These are phyloP conservation scores for Poecilia velifera DNA, from an alignment of 2,797 vertebrate genomes.

Conservation along the genomic window DNA sequence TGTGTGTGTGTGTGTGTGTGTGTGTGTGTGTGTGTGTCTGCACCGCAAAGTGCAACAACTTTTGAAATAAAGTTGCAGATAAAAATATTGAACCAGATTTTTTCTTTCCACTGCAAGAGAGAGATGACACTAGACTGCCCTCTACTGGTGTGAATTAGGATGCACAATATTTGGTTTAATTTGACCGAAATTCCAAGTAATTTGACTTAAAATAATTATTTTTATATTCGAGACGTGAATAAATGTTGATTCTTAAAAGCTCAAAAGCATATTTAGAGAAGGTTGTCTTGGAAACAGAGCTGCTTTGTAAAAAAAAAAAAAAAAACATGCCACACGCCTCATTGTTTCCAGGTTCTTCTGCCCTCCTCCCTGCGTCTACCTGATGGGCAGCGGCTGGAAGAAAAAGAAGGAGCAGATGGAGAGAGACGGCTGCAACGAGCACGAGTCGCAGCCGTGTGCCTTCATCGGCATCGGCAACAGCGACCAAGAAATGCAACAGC, in stretches of 20 bases:
- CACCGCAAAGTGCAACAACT: constrained; percentile 18
- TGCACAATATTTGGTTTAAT: constrained; percentile 6
- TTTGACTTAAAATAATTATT: neutral
- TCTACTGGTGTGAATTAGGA: constrained; percentile 57
- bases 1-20: neutral
- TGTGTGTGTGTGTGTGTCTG: constrained; percentile 7
- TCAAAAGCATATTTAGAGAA: neutral
- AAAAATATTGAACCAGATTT: constrained; percentile 1
- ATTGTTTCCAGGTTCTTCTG: constrained; percentile 90
- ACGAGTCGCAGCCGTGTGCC: constrained; percentile 97
- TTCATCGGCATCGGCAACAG: constrained; percentile 99
- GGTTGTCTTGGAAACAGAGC: neutral
- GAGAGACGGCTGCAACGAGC: constrained; percentile 94
- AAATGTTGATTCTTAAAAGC: neutral
- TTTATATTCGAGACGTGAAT: no score
- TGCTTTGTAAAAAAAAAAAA: neutral
- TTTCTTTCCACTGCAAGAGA: neutral
- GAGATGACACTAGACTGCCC: constrained; percentile 56
- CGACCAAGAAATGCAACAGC: constrained; percentile 98
- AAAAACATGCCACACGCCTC: neutral
- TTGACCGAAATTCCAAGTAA: neutral
- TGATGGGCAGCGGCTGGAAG: constrained; percentile 99
- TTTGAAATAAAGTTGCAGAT: neutral
- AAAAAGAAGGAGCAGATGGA: constrained; percentile 99
- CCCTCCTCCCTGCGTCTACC: constrained; percentile 97